Evolutionary conservation across 2,888 invertebrate species (phyloP), one percentile per base, ranked within the genome.

Genomic region (Griposia aprilina): DNA sequence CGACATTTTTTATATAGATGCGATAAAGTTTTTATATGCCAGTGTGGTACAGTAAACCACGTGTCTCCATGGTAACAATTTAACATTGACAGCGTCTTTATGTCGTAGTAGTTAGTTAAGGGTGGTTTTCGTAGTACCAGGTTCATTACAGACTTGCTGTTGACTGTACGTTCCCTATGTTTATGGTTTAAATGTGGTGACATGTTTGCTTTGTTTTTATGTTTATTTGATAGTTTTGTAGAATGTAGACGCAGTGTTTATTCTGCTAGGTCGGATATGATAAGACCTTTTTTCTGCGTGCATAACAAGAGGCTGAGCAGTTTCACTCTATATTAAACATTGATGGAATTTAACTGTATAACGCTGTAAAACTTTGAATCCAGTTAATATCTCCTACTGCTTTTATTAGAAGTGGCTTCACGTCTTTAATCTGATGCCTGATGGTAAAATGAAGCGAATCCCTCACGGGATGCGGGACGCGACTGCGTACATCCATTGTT

Each of bases 1-100:
- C 59, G 4, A 36, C 50, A 30, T 83, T 80, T 75, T 84, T 77
- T 84, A 79, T 80, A 79, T 73, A 45, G 20, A 13, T 50, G 45
- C 8, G 75, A 87, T 85, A 87, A 85, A 85, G 50, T 69, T 84
- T 79, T 78, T 78, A 72, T 69, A 69, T 26, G 50, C 15, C 50
- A 41, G 50, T 67, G 30, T 36, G n/a, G n/a, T 67, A 50, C 55
- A 62, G 50, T 17, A 20, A 41, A 15, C 23, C 41, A 11, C 13
- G 63, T 30, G 17, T 55, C n/a, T 2, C 13, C 17, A 45, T 48
- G 50, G 7, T 48, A 41, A 17, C 6, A 71, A 55, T 41, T 57
- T 65, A 0, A 26, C 10, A 23, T 26, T 13, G 55, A 26, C 8
- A 10, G 13, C 15, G 17, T 0, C 5, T 50, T 65, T 76, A 26